Base-by-base conservation (phyloP, 2,113 vertebrate genomes). In the Pitta sordida region DNA sequence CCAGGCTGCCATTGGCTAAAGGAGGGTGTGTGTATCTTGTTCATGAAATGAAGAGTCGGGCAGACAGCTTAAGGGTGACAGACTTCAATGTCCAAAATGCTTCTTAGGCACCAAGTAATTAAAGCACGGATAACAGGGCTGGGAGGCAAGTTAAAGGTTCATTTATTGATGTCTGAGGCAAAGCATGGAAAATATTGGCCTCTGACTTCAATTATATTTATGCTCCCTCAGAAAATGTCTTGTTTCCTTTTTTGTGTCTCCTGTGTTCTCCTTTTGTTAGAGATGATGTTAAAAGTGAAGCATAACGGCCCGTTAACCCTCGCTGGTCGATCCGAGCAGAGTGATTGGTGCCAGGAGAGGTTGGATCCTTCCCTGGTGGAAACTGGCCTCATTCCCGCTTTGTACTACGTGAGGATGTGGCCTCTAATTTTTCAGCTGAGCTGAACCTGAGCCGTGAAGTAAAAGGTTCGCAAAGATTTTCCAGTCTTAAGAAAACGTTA, bases 61-160 rank as follows among this genome's bases (percentile, higher is more conserved):
- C 83, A 91, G 93, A 92, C 92, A 90, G 96, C 95, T 97, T 95
- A 96, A 93, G 84, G 93, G 95, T 95, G 96, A 93, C 86, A 95
- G 93, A 69, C 75, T 90, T 77, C 78, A 48, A 58, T 65, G 89
- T 89, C 92, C 88, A 56, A 53, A 95, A 71, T 49, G 29, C 93
- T 91, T 84, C 90, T 77, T 53, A 68, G 94, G 88, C 90, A 96
- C 90, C 77, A 18, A 89, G 93, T 95, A 96, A 97, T 97, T 96
- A 96, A 97, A 96, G 90, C 20, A 27, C 76, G 71, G 74, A 44
- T 64, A 58, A n/a, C 41, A 63, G 91, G 91, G 88, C 95, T 87
- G n/a, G 89, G 62, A 92, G 77, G 59, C 22, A 32, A 93, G 37
- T 39, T 48, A 49, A 84, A 87, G 65, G 62, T 79, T 86, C 44